Percentiles rank a stretch among this genome's conserved stretches.
These are phyloP conservation scores for Timandra comae DNA, from an alignment of 2,888 invertebrate species.

Conservation along the genomic window DNA sequence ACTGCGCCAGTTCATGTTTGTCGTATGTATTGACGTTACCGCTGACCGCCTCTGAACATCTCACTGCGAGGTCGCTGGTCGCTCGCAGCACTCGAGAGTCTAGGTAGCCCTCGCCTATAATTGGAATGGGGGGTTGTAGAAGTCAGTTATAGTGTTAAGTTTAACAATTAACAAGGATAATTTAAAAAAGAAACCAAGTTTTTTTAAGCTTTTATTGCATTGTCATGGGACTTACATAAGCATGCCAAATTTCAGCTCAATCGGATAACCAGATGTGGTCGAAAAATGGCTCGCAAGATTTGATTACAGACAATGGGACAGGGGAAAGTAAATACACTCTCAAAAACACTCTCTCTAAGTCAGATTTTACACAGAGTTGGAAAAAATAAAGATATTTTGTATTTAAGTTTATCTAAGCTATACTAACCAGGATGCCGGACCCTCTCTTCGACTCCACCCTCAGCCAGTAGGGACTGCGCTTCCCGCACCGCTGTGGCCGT, in stretches of 20 bases:
- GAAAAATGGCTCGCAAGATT: too few relatives aligned
- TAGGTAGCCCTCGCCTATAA: constrained; percentile 48
- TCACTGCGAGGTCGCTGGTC: constrained; percentile 49
- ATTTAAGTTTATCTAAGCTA: too few relatives aligned
- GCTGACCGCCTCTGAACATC: constrained; percentile 50
- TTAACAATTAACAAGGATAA: not conserved
- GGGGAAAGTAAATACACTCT: too few relatives aligned
- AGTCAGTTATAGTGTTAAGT: not conserved
- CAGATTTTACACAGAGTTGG: too few relatives aligned
- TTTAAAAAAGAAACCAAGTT: too few relatives aligned
- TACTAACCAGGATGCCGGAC: constrained; percentile 33
- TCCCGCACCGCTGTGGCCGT: constrained; percentile 42
- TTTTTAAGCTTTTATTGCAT: too few relatives aligned
- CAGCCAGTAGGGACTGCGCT: constrained; percentile 38
- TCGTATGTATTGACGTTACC: constrained; percentile 68
- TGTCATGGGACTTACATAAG: too few relatives aligned
- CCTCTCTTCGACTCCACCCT: constrained; percentile 46
- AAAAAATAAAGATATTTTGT: too few relatives aligned
- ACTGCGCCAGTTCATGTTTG: constrained; percentile 57
- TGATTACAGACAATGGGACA: too few relatives aligned
- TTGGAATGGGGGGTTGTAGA: not conserved
- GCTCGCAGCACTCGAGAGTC: constrained; percentile 56
- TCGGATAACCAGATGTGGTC: too few relatives aligned
- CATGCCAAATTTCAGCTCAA: too few relatives aligned
- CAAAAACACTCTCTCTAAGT: too few relatives aligned